phyloP scores from a whole-genome alignment of 2,888 invertebrate species.

The Xestoiulus laeticollis region DNA sequence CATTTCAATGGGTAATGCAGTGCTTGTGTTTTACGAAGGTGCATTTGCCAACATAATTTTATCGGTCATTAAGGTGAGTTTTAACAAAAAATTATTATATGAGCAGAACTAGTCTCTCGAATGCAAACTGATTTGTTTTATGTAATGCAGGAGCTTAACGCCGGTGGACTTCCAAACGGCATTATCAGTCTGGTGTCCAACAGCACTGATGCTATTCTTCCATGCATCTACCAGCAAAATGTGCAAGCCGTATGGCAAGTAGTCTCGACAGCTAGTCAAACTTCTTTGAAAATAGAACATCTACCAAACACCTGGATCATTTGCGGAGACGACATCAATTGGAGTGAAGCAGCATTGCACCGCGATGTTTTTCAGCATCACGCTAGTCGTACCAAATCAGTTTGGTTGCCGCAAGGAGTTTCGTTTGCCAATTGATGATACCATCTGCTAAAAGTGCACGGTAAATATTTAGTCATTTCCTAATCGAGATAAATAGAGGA shows the following conservation, averaged over 20 bases:
- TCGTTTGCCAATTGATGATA: slow-evolving; percentile 30
- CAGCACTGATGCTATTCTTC: neutral
- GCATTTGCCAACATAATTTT: neutral
- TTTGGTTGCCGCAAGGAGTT: slow-evolving; percentile 45
- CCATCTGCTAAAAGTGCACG: neutral
- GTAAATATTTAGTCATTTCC: neutral
- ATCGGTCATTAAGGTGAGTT: slow-evolving; percentile 2
- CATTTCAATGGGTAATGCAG: slow-evolving; percentile 46
- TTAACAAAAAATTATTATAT: no score
- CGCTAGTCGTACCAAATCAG: neutral
- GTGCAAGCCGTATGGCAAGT: slow-evolving; percentile 39
- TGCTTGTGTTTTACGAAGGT: slow-evolving; percentile 20
- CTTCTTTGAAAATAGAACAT: neutral
- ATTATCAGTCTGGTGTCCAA: neutral
- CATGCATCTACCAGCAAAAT: neutral
- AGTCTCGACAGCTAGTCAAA: neutral
- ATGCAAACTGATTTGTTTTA: neutral
- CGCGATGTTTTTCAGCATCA: neutral
- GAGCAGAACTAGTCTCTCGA: no score
- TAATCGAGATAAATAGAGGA: neutral
- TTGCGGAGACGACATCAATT: neutral
- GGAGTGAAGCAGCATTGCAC: neutral
- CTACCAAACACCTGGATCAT: neutral
- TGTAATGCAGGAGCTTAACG: neutral
- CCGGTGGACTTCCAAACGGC: slow-evolving; percentile 25